A percentile compares a stretch with the other conserved stretches of the same genome.
Conservation (phyloP, 2,797 vertebrate genomes). For the Toxotes lorentzi region DNA sequence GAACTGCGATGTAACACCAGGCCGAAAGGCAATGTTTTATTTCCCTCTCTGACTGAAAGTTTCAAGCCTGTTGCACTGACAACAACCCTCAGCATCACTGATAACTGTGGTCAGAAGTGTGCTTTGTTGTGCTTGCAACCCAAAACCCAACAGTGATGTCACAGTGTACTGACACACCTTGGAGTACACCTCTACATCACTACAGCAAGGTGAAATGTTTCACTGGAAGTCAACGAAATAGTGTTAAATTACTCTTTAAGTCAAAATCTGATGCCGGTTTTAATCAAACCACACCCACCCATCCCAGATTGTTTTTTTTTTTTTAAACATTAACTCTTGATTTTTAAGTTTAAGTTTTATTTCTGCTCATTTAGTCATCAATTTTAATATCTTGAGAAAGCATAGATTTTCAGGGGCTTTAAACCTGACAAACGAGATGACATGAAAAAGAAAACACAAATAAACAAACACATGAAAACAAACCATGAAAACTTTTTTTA, state of each 20-base stretch:
- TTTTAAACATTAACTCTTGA: background rate
- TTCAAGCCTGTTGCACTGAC: background rate
- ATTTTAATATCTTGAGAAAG: background rate
- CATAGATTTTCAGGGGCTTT: background rate
- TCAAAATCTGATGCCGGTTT: background rate
- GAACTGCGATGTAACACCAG: background rate
- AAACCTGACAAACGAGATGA: background rate
- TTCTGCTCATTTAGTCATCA: background rate
- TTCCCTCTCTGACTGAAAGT: background rate
- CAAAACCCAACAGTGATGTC: background rate
- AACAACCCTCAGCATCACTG: background rate
- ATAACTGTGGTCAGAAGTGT: background rate
- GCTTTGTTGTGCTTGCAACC: background rate
- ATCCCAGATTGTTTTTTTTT: background rate
- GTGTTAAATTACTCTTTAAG: background rate
- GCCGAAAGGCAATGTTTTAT: too few relatives aligned
- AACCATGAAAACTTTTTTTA: background rate
- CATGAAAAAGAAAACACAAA: background rate
- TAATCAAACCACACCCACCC: background rate
- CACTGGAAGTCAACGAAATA: background rate
- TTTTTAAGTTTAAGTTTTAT: background rate
- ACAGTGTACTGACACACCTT: background rate
- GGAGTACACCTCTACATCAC: background rate
- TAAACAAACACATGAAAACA: slow-evolving; percentile 12
- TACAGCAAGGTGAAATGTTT: background rate